Evolutionary conservation across 1,140 invertebrate species (phyloP), one percentile per base, ranked within the genome.

Genomic region (Thereuonema tuberculata): DNA sequence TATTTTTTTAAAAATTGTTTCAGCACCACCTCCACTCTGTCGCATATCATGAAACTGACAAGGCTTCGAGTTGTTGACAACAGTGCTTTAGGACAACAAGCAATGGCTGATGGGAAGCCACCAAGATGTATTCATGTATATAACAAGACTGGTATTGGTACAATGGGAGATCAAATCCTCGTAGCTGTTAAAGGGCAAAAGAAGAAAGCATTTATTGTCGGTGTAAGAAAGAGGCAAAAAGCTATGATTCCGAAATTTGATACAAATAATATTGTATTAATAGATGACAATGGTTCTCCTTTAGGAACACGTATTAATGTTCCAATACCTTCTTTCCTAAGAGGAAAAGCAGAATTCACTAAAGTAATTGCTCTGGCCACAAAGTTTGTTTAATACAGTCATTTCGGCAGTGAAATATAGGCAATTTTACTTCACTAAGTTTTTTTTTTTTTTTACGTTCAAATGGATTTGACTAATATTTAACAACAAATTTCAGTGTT

Each of bases 101-200:
- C 94, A 1, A 94, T 94, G 86, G 78, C 84, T 21, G 87, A 93
- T 69, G 94, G 93, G 37, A 90, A 88, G 76, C 89, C 92, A 46
- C 90, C 93, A 0, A 85, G 82, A 74, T 81, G 84, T 69, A 93
- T 93, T 66, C 87, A 89, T 70, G 78, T 95, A 65, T 95, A 94
- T 67, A 93, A 91, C 67, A 90, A 89, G 76, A 76, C 61, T 1
- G 74, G 76, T 1, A 69, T 82, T 60, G 85, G 82, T 46, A 77
- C 69, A 24, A 79, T 86, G 60, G 85, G 84, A 79, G 73, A 74
- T 69, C 85, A 81, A 80, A 85, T 99, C 12, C 69, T 98, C 65
- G 83, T 98, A n/a, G 92, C 96, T 2, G 90, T 99, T 64, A 91
- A 89, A 73, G 95, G 95, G 26, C 85, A 98, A 71, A 98, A 94